Base-by-base conservation (phyloP, 2,113 vertebrate species). In the Furnarius figulus region DNA sequence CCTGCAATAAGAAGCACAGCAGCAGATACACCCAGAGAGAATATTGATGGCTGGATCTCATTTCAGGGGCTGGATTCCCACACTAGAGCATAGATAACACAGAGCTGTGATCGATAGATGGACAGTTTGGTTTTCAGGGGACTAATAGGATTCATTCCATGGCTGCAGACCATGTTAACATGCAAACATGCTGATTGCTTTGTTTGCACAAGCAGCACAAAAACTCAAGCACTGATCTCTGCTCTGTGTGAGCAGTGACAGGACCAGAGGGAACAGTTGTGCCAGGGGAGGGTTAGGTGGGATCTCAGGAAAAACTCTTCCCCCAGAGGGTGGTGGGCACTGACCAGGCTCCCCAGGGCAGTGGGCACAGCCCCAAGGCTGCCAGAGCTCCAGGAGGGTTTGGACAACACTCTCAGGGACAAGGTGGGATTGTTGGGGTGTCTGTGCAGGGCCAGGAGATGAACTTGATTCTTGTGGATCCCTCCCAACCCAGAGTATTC, bases 1-100 rank as follows among this genome's bases (percentile, higher is more conserved):
- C 85, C 81, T 37, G 67, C 93, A 94, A 70, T 53, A 25, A 89
- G 75, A 71, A 85, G 59, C 93, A 30, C 50, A 49, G 93, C 87
- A 83, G 90, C 78, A 47, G 8, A 9, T 8, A 6, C 67, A 47
- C 67, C 87, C 58, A 39, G 59, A 68, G 82, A 89, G 85, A 77
- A 86, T 80, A 88, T 88, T 74, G 93, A 88, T 74, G 87, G 78
- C 67, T 80, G 68, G 75, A 21, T 76, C 65, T 85, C 75, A 7
- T 80, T 66, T 55, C 87, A 39, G 46, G 80, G 79, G 55, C 93
- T 88, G 63, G 40, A 28, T 80, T 90, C 87, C 78, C 35, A 18
- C 78, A 25, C 39, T 5, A 10, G 72, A 82, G 50, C 65, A 17
- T 21, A 7, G 80, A 35, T 12, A 84, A 59, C 80, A n/a, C n/a